phyloP scores from a whole-genome alignment of 2,888 invertebrate species.

The Mesorhabditis spiculigera region DNA sequence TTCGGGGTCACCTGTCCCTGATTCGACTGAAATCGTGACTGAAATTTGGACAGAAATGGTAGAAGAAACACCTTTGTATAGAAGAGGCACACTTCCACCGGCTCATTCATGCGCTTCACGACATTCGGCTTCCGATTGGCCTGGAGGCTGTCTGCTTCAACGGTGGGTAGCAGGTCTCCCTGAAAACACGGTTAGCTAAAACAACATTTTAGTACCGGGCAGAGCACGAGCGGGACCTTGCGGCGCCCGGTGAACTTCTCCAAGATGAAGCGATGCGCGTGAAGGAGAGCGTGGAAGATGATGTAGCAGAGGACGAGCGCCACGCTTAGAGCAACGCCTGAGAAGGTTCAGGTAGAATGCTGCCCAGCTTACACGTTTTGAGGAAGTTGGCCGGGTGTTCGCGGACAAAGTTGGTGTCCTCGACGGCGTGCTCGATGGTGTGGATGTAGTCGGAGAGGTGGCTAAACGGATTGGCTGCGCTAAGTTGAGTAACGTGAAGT shows the following conservation, averaged over 20 bases:
- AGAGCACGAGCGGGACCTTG: neutral
- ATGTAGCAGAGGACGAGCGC: neutral
- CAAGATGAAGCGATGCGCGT: neutral
- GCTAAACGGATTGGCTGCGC: neutral
- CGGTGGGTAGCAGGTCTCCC: neutral
- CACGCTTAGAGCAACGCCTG: conserved; percentile 1
- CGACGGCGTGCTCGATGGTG: neutral
- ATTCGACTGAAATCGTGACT: too few relatives aligned
- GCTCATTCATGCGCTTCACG: neutral
- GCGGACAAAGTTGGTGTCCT: conserved; percentile 4
- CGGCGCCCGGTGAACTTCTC: neutral
- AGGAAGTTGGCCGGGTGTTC: neutral
- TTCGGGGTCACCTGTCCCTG: neutral
- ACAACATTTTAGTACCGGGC: neutral
- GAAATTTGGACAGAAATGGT: neutral
- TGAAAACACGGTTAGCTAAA: neutral
- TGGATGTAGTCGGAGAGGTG: neutral
- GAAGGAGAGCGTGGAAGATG: neutral
- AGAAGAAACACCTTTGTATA: neutral
- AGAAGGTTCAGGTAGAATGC: neutral
- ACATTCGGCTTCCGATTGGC: neutral
- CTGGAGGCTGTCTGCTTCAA: neutral
- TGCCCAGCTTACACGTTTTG: neutral
- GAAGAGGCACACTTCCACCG: neutral
- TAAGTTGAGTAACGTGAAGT: too few relatives aligned